phyloP scores from a whole-genome alignment of 1,140 invertebrate genomes.

The Drosophila pseudoobscura region DNA sequence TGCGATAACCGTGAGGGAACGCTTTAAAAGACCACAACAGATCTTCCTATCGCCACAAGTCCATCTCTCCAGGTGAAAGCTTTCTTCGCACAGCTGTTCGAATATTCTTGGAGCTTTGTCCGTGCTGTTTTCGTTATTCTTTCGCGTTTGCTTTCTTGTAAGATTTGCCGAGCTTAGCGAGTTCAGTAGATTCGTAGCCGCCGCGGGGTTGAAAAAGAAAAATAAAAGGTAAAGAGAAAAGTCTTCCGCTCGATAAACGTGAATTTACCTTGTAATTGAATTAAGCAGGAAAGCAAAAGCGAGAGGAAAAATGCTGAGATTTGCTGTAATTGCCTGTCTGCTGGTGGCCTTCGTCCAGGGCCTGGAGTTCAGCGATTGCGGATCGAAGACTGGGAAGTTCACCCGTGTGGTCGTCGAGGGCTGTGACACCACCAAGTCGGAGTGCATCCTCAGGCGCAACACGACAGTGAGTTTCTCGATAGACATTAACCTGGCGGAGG shows the following conservation, averaged over 20 bases:
- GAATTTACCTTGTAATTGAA: slow-evolving; percentile 63
- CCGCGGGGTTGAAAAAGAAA: slow-evolving; percentile 33
- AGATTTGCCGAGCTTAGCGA: slow-evolving; percentile 2
- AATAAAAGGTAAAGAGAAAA: slow-evolving; percentile 2
- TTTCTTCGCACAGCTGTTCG: slow-evolving; percentile 61
- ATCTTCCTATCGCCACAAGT: not conserved
- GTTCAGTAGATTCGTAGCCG: slow-evolving; percentile 66
- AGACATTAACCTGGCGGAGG: slow-evolving; percentile 84
- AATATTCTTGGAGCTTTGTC: slow-evolving; percentile 25
- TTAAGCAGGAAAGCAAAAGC: slow-evolving; percentile 43
- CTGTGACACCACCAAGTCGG: slow-evolving; percentile 84
- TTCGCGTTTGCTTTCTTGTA: slow-evolving; percentile 30
- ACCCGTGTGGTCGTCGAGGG: slow-evolving; percentile 85
- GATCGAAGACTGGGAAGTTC: slow-evolving; percentile 86
- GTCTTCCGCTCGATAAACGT: not conserved
- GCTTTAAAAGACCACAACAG: too few species aligned
- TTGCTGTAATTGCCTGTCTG: slow-evolving; percentile 48
- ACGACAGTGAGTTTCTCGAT: slow-evolving; percentile 86
- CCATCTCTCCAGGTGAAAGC: slow-evolving; percentile 20
- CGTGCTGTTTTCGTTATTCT: slow-evolving; percentile 11
- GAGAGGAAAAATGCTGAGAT: slow-evolving; percentile 48
- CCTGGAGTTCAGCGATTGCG: slow-evolving; percentile 73
- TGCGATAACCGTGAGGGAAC: too few species aligned
- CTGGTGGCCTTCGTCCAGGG: slow-evolving; percentile 44
- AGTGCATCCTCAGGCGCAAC: slow-evolving; percentile 86